These are phyloP conservation scores for Manis crassicaudata DNA, from an alignment of 2,797 vertebrate genomes.

Conservation along the genomic window DNA sequence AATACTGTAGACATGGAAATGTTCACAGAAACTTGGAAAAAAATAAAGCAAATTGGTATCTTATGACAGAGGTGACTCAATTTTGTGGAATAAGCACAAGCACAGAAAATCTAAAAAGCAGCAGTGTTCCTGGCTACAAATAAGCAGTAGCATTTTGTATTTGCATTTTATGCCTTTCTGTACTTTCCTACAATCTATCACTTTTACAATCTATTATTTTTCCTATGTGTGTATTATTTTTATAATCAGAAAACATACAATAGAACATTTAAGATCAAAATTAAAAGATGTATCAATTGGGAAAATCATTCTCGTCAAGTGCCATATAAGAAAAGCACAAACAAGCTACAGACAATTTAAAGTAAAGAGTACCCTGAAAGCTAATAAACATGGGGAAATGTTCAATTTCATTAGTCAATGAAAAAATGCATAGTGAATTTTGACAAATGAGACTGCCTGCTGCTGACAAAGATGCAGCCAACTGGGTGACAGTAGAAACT, in stretches of 20 bases:
- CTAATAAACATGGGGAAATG: background rate
- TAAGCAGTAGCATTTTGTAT: background rate
- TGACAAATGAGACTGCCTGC: background rate
- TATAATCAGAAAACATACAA: background rate
- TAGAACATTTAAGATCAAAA: background rate
- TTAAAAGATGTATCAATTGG: background rate
- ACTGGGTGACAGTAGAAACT: background rate
- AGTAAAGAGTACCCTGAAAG: background rate
- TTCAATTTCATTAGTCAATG: background rate
- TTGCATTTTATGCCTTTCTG: background rate
- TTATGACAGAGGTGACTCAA: background rate
- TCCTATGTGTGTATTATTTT: background rate
- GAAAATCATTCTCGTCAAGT: constrained; percentile 15
- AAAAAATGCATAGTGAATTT: background rate
- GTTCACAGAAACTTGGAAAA: background rate
- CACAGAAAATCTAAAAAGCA: background rate
- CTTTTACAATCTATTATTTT: too few species aligned
- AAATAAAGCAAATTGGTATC: background rate
- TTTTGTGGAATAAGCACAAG: background rate
- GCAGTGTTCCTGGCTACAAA: background rate
- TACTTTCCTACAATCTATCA: background rate
- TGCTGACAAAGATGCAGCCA: background rate
- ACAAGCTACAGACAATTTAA: background rate
- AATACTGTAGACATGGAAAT: background rate
- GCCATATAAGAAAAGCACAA: background rate